Percentiles rank a stretch among this genome's conserved stretches.
phyloP scores from a whole-genome alignment of 2,888 invertebrate species.

The Prionchulus punctatus region DNA sequence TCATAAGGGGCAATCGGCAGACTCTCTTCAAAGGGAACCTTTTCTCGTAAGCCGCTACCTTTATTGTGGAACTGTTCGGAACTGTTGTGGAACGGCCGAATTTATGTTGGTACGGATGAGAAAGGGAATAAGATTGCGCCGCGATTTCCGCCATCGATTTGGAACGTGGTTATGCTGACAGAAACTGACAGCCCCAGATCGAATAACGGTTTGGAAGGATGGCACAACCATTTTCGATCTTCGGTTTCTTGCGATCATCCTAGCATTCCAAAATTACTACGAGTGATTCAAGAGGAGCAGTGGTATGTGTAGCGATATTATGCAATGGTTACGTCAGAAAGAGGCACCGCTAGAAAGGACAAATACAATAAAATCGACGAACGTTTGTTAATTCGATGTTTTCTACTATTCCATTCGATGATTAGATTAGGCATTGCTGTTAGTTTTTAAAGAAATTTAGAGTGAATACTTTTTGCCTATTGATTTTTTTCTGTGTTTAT shows the following conservation, averaged over 20 bases:
- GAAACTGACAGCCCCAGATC: neutral
- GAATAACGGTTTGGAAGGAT: neutral
- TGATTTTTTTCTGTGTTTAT: too few relatives aligned
- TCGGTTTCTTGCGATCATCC: neutral
- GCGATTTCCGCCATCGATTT: too few relatives aligned
- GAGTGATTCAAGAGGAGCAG: neutral
- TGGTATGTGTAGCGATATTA: neutral
- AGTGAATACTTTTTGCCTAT: too few relatives aligned
- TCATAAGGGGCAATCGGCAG: too few relatives aligned
- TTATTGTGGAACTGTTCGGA: too few relatives aligned
- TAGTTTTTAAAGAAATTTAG: neutral
- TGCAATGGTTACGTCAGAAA: neutral
- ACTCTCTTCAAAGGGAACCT: too few relatives aligned
- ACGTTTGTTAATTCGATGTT: neutral
- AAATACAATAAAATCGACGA: neutral
- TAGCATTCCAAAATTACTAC: neutral
- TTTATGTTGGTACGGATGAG: neutral
- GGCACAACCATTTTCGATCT: neutral
- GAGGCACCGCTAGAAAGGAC: neutral
- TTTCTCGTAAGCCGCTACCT: too few relatives aligned
- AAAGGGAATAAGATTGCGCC: neutral
- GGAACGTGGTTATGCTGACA: neutral
- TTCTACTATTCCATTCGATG: neutral
- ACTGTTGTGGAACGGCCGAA: too few relatives aligned
- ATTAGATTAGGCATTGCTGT: neutral